These are phyloP conservation scores for Nemotelus nigrinus DNA, from an alignment of 2,888 invertebrate species.

Conservation along the genomic window DNA sequence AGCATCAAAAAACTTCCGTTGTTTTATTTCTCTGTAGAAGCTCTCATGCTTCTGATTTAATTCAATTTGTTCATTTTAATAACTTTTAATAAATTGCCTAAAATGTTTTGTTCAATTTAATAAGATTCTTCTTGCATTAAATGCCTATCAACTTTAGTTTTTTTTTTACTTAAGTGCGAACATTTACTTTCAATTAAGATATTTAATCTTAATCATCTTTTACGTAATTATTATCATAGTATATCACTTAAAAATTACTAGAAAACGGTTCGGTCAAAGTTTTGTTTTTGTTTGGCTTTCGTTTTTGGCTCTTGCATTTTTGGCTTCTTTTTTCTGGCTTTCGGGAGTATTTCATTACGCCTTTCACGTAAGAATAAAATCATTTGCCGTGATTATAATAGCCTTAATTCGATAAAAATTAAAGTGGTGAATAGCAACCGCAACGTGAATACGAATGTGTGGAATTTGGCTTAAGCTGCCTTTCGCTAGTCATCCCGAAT, in stretches of 20 bases:
- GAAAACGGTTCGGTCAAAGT: constrained; percentile 33
- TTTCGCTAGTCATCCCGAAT: too few species aligned
- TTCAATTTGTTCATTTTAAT: too few species aligned
- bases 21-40: too few species aligned
- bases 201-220: background rate
- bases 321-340: constrained; percentile 1
- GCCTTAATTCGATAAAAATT: too few species aligned
- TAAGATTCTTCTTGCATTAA: constrained; percentile 28
- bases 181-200: background rate
- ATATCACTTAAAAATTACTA: constrained; percentile 49
- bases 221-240: constrained; percentile 45
- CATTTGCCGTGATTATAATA: too few species aligned
- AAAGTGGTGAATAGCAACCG: too few species aligned
- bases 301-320: constrained; percentile 20
- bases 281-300: constrained; percentile 15
- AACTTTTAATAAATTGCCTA: constrained; percentile 20
- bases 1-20: too few species aligned
- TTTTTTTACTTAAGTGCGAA: background rate
- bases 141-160: constrained; percentile 26
- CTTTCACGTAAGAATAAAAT: too few species aligned
- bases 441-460: too few species aligned
- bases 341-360: too few species aligned
- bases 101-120: background rate
- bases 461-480: too few species aligned
- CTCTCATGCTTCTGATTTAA: too few species aligned